Conservation (phyloP, 2,797 vertebrate genomes). For the Rousettus madagascariensis region DNA sequence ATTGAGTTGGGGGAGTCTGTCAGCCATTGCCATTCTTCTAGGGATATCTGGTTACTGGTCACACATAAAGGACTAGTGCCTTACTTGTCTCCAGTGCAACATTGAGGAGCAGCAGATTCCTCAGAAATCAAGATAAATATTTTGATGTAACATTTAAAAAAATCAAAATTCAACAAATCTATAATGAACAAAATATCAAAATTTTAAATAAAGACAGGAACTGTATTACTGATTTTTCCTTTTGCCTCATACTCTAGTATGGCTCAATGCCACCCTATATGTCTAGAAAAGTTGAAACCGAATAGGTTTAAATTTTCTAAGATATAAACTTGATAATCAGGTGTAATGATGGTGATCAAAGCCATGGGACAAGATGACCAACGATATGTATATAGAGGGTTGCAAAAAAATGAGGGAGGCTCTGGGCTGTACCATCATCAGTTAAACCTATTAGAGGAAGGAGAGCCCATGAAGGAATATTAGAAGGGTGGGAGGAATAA, state of each 20-base stretch:
- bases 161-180: not conserved
- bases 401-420: not conserved
- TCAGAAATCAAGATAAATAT: conserved; percentile 1
- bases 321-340: not conserved
- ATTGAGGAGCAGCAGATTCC: not conserved
- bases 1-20: not conserved
- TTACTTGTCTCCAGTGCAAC: not conserved
- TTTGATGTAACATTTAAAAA: not conserved
- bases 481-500: not conserved
- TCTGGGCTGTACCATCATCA: not conserved
- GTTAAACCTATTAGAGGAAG: not conserved
- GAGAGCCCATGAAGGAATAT: not conserved
- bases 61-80: not conserved
- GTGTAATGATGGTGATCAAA: not conserved
- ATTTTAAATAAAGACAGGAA: conserved; percentile 31
- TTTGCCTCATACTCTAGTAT: not conserved
- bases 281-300: conserved; percentile 23
- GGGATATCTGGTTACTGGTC: not conserved
- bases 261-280: not conserved
- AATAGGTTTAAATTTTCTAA: not conserved
- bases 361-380: not conserved
- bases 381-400: not conserved
- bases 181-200: not conserved
- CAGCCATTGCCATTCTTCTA: not conserved
- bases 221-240: not conserved